Evolutionary conservation across 2,888 invertebrate species (phyloP).

Genomic region (Acrobasis suavella): DNA sequence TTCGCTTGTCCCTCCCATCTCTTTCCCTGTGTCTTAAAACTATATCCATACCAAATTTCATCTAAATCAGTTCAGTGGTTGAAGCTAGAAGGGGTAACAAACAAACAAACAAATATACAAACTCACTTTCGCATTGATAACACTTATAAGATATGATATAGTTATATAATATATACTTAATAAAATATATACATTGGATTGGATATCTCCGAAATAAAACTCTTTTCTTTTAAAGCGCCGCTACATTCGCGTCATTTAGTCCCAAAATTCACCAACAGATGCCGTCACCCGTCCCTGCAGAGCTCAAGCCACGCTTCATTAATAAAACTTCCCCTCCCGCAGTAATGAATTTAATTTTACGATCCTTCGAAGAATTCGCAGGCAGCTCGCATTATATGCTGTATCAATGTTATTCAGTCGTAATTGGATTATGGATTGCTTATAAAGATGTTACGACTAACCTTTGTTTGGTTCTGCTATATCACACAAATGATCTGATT

Average conservation of each 20-base stretch:
- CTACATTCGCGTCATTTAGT: not conserved
- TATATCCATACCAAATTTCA: too few species aligned
- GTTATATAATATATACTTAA: too few species aligned
- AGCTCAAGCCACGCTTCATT: constrained; percentile 5
- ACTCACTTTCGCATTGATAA: too few species aligned
- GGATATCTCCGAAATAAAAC: not conserved
- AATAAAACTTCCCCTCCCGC: constrained; percentile 7
- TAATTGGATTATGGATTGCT: constrained; percentile 10
- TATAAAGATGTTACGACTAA: not conserved
- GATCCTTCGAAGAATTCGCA: constrained; percentile 14
- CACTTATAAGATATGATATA: too few species aligned
- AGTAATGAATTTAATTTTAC: constrained; percentile 18
- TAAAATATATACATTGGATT: too few species aligned
- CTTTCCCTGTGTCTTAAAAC: too few species aligned
- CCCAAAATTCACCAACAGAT: not conserved
- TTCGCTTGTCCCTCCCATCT: too few species aligned
- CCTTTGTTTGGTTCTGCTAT: not conserved
- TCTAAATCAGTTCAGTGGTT: too few species aligned
- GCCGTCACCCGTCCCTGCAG: constrained; percentile 19
- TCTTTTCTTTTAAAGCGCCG: not conserved
- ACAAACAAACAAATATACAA: too few species aligned
- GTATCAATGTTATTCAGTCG: constrained; percentile 13
- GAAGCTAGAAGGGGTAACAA: too few species aligned
- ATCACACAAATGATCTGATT: too few species aligned
- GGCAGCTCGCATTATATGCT: constrained; percentile 9